Percentiles rank a stretch among this genome's conserved stretches.
These are phyloP conservation scores for Spea hammondii DNA, from an alignment of 2,797 vertebrate species.

Conservation along the genomic window DNA sequence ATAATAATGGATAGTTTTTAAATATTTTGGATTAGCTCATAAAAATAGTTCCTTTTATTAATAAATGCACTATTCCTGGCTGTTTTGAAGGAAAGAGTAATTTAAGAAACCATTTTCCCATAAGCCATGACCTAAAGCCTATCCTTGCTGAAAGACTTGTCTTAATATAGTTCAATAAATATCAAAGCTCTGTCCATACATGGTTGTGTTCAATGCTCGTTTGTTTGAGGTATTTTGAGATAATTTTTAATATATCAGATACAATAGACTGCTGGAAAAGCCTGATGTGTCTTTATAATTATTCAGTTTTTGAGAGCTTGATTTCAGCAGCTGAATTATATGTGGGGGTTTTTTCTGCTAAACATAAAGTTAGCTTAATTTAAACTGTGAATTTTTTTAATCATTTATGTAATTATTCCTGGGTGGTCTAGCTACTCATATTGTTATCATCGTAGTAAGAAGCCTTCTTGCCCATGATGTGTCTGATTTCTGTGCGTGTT, in stretches of 20 bases:
- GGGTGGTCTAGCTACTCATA: not conserved
- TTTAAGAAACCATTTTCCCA: conserved; percentile 34
- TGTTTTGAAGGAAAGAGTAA: conserved; percentile 27
- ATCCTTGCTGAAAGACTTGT: conserved; percentile 11
- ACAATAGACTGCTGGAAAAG: not conserved
- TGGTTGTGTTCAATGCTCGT: conserved; percentile 10
- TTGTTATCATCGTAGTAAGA: too few relatives aligned
- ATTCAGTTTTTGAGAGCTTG: not conserved
- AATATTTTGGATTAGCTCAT: not conserved
- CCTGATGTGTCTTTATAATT: not conserved
- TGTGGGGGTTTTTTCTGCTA: not conserved
- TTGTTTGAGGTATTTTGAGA: conserved; percentile 9
- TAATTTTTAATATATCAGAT: conserved; percentile 6
- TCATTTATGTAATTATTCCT: not conserved
- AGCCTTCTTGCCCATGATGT: too few relatives aligned
- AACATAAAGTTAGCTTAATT: not conserved
- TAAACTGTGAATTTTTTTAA: not conserved
- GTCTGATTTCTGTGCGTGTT: too few relatives aligned
- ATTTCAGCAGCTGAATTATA: not conserved
- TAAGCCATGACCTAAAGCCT: conserved; percentile 26
- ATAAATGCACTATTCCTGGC: conserved; percentile 20
- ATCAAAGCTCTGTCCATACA: conserved; percentile 21
- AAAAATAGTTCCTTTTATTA: conserved; percentile 20
- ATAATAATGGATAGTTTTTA: not conserved
- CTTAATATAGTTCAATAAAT: conserved; percentile 43